Percentiles rank a stretch among this genome's conserved stretches.
Evolutionary conservation across 1,140 invertebrate genomes (phyloP).

Genomic region (Zaprionus kolodkinae): DNA sequence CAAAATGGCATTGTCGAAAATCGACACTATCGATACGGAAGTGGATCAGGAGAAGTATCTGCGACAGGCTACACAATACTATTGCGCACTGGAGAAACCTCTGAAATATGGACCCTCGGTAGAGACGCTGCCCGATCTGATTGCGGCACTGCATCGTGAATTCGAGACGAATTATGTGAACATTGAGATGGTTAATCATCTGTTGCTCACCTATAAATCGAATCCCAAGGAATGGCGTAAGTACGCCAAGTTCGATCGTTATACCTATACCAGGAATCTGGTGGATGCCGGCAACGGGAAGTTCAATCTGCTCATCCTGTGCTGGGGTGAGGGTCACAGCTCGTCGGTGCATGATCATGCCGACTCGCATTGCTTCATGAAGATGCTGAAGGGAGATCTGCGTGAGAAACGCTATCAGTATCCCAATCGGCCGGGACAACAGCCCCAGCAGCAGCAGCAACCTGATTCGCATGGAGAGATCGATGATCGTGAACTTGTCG

Average conservation of each 20-base stretch:
- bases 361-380: conserved; percentile 99
- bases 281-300: conserved; percentile 98
- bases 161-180: conserved; percentile 93
- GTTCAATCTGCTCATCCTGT: conserved; percentile 98
- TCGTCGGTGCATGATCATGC: conserved; percentile 98
- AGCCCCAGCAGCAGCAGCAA: neutral
- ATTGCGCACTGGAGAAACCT: conserved; percentile 79
- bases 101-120: conserved; percentile 78
- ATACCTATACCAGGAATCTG: conserved; percentile 96
- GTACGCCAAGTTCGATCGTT: conserved; percentile 97
- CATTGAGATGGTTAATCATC: conserved; percentile 93
- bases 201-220: conserved; percentile 95
- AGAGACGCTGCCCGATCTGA: conserved; percentile 89
- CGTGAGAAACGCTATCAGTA: conserved; percentile 87
- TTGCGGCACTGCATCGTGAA: conserved; percentile 89
- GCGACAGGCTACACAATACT: conserved; percentile 75
- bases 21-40: conserved; percentile 71
- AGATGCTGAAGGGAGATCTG: conserved; percentile 90
- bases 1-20: conserved; percentile 78
- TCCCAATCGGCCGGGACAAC: conserved; percentile 54
- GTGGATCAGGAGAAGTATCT: conserved; percentile 79
- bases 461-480: conserved; percentile 45
- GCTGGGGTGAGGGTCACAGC: conserved; percentile 98
- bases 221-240: conserved; percentile 96
- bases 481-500: conserved; percentile 84